Conservation (phyloP, 2,888 invertebrate species). For the Melanostoma mellinum region DNA sequence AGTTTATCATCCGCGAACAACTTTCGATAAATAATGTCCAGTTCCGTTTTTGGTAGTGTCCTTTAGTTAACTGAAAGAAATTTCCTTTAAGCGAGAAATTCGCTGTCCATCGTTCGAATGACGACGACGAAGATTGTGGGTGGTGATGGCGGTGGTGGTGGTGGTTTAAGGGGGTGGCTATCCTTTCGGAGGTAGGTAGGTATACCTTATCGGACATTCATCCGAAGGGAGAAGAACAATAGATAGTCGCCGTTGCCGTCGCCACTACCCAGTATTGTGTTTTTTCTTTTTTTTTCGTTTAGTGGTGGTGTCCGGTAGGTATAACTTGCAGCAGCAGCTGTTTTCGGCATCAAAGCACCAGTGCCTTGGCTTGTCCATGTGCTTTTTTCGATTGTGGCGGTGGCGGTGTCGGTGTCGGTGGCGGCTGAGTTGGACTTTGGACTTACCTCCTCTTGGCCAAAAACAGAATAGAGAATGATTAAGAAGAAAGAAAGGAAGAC, state of each 20-base stretch:
- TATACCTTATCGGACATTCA: constrained; percentile 69
- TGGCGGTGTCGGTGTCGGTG: constrained; percentile 11
- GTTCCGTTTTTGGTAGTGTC: constrained; percentile 75
- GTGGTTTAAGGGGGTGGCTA: constrained; percentile 36
- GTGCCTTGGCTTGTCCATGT: constrained; percentile 50
- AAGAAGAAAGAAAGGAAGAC: constrained; percentile 35
- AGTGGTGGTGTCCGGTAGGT: constrained; percentile 57
- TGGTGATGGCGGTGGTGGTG: too few species aligned
- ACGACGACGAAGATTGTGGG: constrained; percentile 30
- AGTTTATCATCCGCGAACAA: constrained; percentile 48
- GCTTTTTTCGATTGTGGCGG: constrained; percentile 45
- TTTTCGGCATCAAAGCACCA: constrained; percentile 30
- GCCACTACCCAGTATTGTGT: constrained; percentile 58
- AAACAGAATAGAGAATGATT: constrained; percentile 45
- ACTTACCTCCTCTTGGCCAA: constrained; percentile 44
- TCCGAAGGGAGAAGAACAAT: constrained; percentile 68
- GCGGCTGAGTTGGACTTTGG: constrained; percentile 41
- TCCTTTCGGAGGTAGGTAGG: constrained; percentile 48
- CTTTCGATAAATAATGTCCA: constrained; percentile 69
- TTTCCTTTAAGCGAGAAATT: constrained; percentile 65
- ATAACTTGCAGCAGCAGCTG: constrained; percentile 56
- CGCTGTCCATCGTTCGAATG: constrained; percentile 59
- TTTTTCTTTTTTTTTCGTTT: constrained; percentile 27
- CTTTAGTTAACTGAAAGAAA: constrained; percentile 74
- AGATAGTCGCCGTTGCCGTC: constrained; percentile 73